Base-by-base conservation (phyloP, 2,797 vertebrate genomes). In the Ambastaia sidthimunki region DNA sequence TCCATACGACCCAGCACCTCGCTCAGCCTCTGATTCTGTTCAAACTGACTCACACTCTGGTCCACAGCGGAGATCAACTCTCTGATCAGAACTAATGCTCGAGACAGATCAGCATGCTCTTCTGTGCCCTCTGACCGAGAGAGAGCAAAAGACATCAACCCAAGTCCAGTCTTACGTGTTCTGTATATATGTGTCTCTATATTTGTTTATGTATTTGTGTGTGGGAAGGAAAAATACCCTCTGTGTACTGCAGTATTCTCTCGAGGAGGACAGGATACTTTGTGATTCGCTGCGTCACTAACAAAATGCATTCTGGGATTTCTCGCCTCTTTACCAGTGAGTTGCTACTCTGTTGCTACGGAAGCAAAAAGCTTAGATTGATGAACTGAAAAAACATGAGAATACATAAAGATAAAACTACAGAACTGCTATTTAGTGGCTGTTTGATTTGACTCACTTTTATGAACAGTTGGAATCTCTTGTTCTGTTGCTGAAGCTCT, bases 211-310 rank as follows among this genome's bases (percentile, higher is more conserved):
- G 25, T 60, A 25, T 50, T 41, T 60, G 13, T 11, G 31, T n/a
- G 7, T 65, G 21, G 25, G 25, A 19, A 11, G 7, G 12, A 71
- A 13, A 25, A 88, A 92, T 79, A 99, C 97, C 96, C 91, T 96
- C 92, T 28, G 97, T 96, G 72, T 96, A 95, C 0, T 94, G 95
- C 10, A 98, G 80, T 87, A 99, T 96, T 91, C 97, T 95, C 90
- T 98, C 96, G 86, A 99, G 93, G 80, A 99, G 92, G 60, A 98
- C 97, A 1, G 98, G 98, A 88, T 99, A 99, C 80, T 99, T 99
- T 7, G 98, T 99, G 84, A 99, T 98, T 76, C 97, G 94, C 86
- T 99, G 98, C 31, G 97, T 99, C 71, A 99, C 96, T 1, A 99
- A 89, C 84, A 99, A 90, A 88, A 99, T 98, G 90, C 97, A 99